Base-by-base conservation (phyloP, 2,113 vertebrate genomes). In the Lanius collurio region DNA sequence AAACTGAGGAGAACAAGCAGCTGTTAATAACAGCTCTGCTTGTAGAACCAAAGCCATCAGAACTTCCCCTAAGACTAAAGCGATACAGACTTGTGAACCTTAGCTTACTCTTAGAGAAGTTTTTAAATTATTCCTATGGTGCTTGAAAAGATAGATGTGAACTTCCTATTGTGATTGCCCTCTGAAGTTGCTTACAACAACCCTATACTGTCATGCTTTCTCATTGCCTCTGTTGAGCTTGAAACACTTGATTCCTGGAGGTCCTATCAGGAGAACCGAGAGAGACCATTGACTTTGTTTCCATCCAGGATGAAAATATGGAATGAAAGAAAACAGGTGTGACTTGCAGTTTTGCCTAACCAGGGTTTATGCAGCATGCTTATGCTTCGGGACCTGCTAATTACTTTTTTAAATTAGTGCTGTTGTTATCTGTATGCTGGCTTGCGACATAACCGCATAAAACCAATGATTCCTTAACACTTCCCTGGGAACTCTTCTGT, bases 1-100 rank as follows among this genome's bases (percentile, higher is more conserved):
- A 90, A 62, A 73, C 19, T 44, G 28, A 70, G 3, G 19, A 37
- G 22, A 94, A 37, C 5, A 74, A 77, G 8, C 18, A 67, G 9
- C 37, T 70, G 17, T n/a, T 81, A 80, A 44, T 35, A 65, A 62
- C 5, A 79, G 14, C 2, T 7, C 20, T 65, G 13, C 27, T 69
- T 67, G 26, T 26, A 39, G 26, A 53, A 39, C 39, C 55, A 55
- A 56, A 77, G 30, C 4, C 11, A 19, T 27, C 0, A 0, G 33
- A 71, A 67, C 3, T 68, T 88, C 52, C 21, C 15, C 33, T 63
- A 39, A 52, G 16, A 49, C 56, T 63, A 42, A 70, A 60, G 31
- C 16, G 33, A 13, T 26, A 50, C 2, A 8, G 30, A 81, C 84
- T 90, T 63, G 26, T 44, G 31, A 47, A 62, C 63, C 35, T 83